Conservation (phyloP, 2,113 vertebrate genomes). For the Dromaius novaehollandiae region DNA sequence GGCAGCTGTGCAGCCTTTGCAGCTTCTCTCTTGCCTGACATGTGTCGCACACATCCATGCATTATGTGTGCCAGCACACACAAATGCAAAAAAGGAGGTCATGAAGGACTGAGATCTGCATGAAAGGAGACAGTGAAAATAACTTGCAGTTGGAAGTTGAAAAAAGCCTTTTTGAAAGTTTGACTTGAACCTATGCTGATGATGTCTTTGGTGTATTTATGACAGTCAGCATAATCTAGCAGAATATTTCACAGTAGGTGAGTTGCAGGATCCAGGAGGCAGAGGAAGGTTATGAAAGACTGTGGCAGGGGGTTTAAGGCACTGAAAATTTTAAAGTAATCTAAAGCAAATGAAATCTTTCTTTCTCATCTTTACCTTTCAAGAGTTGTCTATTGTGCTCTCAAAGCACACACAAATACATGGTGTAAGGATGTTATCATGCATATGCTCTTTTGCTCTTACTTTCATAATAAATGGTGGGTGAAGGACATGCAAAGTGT, state of each 20-base stretch:
- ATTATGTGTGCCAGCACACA: background rate
- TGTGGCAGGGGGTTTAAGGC: background rate
- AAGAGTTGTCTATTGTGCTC: background rate
- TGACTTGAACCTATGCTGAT: background rate
- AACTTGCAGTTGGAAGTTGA: background rate
- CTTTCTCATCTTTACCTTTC: background rate
- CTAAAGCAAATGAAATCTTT: background rate
- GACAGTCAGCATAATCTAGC: background rate
- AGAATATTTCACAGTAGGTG: background rate
- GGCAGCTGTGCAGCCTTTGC: background rate
- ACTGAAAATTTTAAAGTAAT: background rate
- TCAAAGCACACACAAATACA: background rate
- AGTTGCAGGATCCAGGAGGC: background rate
- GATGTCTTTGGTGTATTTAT: background rate
- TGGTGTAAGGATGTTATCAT: fast-evolving
- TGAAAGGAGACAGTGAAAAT: background rate
- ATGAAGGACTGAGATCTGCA: background rate
- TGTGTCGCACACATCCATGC: background rate
- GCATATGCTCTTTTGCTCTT: background rate
- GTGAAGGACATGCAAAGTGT: background rate
- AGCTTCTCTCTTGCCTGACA: background rate
- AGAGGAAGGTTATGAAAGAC: background rate
- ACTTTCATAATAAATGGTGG: background rate
- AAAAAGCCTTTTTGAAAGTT: background rate
- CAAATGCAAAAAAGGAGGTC: background rate